These are phyloP conservation scores for Pseudomyrmex concolor DNA, from an alignment of 1,140 invertebrate species.

Conservation along the genomic window DNA sequence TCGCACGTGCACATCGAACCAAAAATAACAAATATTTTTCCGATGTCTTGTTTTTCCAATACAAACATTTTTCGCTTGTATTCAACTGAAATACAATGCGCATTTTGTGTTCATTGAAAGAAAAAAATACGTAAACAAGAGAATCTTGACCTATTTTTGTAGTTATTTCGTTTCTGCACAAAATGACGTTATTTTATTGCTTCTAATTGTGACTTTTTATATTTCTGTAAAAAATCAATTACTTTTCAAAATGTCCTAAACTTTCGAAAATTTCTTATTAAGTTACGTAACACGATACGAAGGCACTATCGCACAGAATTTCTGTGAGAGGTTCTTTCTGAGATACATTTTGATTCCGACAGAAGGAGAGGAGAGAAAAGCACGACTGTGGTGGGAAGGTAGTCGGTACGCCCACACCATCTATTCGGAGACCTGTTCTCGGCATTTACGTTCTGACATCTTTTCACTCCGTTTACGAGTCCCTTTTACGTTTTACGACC, in stretches of 20 bases:
- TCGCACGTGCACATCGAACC: conserved; percentile 17
- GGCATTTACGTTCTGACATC: conserved; percentile 75
- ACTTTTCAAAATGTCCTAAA: no score
- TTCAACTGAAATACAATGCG: background rate
- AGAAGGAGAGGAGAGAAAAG: background rate
- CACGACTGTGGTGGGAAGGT: conserved; percentile 27
- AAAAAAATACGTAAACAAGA: no score
- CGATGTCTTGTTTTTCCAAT: background rate
- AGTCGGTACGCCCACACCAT: conserved; percentile 77
- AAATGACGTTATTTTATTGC: no score
- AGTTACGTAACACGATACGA: no score
- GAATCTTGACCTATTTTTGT: no score
- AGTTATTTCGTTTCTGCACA: no score
- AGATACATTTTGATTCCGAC: background rate
- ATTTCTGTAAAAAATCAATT: no score
- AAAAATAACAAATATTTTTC: conserved; percentile 5
- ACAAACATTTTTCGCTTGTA: conserved; percentile 3
- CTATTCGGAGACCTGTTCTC: conserved; percentile 76
- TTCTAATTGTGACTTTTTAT: no score
- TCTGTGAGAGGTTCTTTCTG: background rate
- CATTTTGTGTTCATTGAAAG: background rate
- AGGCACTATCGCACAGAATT: background rate
- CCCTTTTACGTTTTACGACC: conserved; percentile 80
- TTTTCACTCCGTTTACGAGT: conserved; percentile 78
- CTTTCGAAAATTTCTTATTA: no score